Conservation (phyloP, 2,888 invertebrate genomes). For the Thecophora atra region DNA sequence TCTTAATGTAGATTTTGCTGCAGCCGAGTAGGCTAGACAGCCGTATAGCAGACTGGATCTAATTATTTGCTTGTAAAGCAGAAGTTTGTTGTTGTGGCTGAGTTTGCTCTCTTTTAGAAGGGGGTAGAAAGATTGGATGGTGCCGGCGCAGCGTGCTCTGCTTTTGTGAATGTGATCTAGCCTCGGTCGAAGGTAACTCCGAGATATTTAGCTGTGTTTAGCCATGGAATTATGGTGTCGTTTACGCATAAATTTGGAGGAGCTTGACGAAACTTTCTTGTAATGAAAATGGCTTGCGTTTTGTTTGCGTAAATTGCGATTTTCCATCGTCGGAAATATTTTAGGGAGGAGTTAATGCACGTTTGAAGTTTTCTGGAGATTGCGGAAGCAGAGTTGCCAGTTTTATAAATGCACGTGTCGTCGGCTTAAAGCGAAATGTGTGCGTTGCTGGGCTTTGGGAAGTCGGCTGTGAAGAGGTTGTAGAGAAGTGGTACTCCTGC, state of each 20-base stretch:
- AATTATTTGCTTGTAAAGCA: background rate
- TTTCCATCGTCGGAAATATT: slow-evolving; percentile 23
- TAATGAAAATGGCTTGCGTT: slow-evolving; percentile 15
- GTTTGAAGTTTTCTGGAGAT: slow-evolving; percentile 25
- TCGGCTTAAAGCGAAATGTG: slow-evolving; percentile 3
- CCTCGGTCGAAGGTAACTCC: slow-evolving; percentile 19
- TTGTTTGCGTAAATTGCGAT: slow-evolving; percentile 13
- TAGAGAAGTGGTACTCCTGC: slow-evolving; percentile 12
- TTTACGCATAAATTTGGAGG: background rate
- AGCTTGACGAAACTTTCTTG: background rate
- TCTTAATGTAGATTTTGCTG: background rate
- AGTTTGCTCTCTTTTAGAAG: background rate
- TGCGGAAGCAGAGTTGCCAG: background rate
- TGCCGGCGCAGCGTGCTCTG: background rate
- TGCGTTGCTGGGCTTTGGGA: background rate
- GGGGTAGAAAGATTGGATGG: background rate
- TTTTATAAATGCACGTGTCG: slow-evolving; percentile 15
- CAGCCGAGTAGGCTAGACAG: background rate
- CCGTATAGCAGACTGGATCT: background rate
- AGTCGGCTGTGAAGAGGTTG: slow-evolving; percentile 17
- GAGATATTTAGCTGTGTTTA: slow-evolving; percentile 23
- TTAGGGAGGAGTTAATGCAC: background rate
- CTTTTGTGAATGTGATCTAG: background rate
- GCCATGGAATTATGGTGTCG: background rate
- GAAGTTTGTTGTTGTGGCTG: background rate